Base-by-base conservation (phyloP, 2,113 vertebrate species). In the Phasianus colchicus region DNA sequence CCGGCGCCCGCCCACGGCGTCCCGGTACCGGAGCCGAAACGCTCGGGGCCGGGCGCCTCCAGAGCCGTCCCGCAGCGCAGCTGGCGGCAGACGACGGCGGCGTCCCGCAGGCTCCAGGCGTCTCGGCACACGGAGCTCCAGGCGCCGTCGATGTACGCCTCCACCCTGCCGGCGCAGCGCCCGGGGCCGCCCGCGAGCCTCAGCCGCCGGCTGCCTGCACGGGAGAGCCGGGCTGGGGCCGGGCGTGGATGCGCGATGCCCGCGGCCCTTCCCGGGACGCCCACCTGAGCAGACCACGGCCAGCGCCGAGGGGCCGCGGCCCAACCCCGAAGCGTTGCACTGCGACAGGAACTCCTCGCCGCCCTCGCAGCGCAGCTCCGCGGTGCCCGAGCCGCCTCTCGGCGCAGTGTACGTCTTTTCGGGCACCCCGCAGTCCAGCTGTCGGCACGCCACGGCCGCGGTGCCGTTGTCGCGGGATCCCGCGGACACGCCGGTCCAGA, bases 351-450 rank as follows among this genome's bases (percentile, higher is more conserved):
- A 38, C 32, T 72, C 84, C 72, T 72, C 58, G 7, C 15, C 36
- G 72, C 72, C 52, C 0, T 7, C 20, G 2, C 78, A 88, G 29
- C 6, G 2, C 76, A 75, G 27, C 38, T 18, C 58, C 32, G 2
- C 0, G 1, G 5, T 6, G 43, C 65, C 58, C 2, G 9, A 45
- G 71, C 64, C 50, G 25, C 11, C 18, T 32, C 30, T 38, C 2
- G 65, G 43, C 38, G 47, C 24, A 0, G 38, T 1, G 2, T 34
- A 16, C 24, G 60, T 30, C 30, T 54, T 60, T 38, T 73, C 66
- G 8, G 0, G 95, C 78, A 29, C 14, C 5, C 99, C 99, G 4
- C 99, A 99, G 22, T 97, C 98, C 25, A 99, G 95, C 94, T 98
- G 98, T 48, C 91, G 97, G 83, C 99, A 99, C 66, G 98, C 98